Base-by-base conservation (phyloP, 2,888 invertebrate genomes). In the Thalpophila matura region DNA sequence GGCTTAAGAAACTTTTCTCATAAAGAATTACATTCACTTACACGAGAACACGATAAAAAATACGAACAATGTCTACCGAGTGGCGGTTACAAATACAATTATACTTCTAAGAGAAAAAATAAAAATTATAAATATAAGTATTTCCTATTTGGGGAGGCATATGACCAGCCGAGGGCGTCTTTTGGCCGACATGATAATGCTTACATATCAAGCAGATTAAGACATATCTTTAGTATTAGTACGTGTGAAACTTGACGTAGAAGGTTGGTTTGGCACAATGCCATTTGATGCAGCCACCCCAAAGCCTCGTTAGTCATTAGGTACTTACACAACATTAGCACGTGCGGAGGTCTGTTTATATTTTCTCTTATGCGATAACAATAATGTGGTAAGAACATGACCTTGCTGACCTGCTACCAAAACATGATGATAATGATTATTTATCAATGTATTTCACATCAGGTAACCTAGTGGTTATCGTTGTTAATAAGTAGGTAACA, bases 321-420 rank as follows among this genome's bases (percentile, higher is more conserved):
- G n/a, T n/a, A 47, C 22, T 69, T 69, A 12, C 65, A 70, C 62
- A 66, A 66, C 46, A 14, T 3, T 40, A 33, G 31, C 47, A 46
- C 35, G 22, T 26, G 10, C 16, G 7, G 71, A 62, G 64, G 71
- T 63, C 49, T 67, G 54, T 66, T 66, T 69, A 70, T 31, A 54
- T 62, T 67, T 62, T 70, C 43, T 49, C 53, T 62, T 49, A 24
- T 70, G 35, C 42, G 53, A 51, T 66, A 69, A 61, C 50, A n/a
- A n/a, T n/a, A n/a, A 38, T 37, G 60, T 49, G 33, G 27, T 59
- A 46, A 69, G 33, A 37, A 40, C 24, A 16, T 29, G 51, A 22
- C 62, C 40, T 61, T 66, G 70, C 35, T 60, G 61, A 61, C 50
- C 45, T 29, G 33, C 40, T 29, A 45, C 24, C 31, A 40, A 51